Evolutionary conservation across 2,888 invertebrate species (phyloP), one percentile per base, ranked within the genome.

Genomic region (Trichopoda pennipes): DNA sequence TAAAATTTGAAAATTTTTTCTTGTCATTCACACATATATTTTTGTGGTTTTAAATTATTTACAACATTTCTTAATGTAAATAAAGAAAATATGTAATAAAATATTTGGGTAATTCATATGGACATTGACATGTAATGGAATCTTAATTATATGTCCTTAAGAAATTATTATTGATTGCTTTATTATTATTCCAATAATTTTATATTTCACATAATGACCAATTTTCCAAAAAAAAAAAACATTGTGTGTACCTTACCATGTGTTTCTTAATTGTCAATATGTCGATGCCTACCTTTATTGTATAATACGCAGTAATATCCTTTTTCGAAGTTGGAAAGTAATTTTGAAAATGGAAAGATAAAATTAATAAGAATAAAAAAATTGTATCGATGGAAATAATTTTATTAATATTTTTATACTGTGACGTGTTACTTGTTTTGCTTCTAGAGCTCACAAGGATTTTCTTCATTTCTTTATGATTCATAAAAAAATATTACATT

Each of bases 11-110:
- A 63, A 16, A 23, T 69, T 77, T 12, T 44, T 38, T n/a, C n/a
- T n/a, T n/a, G 4, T 10, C 14, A 69, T 77, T 77, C 53, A 77
- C 61, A 55, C 69, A 77, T 42, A 51, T 32, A 68, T 77, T 61
- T 77, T 61, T 61, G 21, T 47, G 17, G 53, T 19, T 6, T n/a
- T 35, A 19, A 32, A 53, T 2, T 53, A 61, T 53, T 53, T 47
- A n/a, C 23, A 12, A n/a, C 47, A 21, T 51, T 28, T 42, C 1
- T 28, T 28, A 28, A 28, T 60, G 23, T 16, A 35, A 28, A 17
- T 38, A 28, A 72, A 19, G 19, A 44, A 44, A 28, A 38, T 74
- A 49, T 28, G 3, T 17, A 58, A 21, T 23, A 56, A 64, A n/a
- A 47, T 44, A 44, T 38, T 4, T 21, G 23, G 17, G n/a, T 0